These are phyloP conservation scores for Drosophila bocki DNA, from an alignment of 1,140 invertebrate genomes.

Conservation along the genomic window DNA sequence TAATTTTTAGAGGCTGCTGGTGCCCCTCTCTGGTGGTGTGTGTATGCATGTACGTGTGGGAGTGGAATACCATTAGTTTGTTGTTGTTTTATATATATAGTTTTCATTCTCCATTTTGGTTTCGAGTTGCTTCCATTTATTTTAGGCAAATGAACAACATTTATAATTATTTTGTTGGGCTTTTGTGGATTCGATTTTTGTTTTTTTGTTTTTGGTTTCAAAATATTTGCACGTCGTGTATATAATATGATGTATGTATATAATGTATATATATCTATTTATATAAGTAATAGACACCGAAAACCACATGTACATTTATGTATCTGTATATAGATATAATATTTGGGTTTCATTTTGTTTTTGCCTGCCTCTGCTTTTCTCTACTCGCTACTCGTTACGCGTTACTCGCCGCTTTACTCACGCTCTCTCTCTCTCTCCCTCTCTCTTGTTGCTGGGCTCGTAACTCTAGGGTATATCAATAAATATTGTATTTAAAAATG, in stretches of 20 bases:
- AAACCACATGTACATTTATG: constrained; percentile 79
- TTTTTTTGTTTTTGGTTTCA: constrained; percentile 52
- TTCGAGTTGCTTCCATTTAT: constrained; percentile 53
- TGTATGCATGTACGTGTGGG: constrained; percentile 16
- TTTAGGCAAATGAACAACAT: constrained; percentile 76
- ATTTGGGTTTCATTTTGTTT: constrained; percentile 40
- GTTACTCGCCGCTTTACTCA: not conserved
- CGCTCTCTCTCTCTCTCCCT: constrained; percentile 9
- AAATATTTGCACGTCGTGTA: constrained; percentile 65
- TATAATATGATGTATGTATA: constrained; percentile 63
- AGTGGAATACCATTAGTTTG: constrained; percentile 56
- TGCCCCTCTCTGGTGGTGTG: constrained; percentile 16
- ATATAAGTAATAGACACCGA: constrained; percentile 79
- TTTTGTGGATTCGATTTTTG: constrained; percentile 21
- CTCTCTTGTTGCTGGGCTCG: constrained; percentile 19
- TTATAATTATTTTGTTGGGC: constrained; percentile 58
- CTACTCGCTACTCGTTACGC: not conserved
- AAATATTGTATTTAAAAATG: constrained; percentile 83
- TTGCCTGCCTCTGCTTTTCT: not conserved
- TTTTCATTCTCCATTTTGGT: constrained; percentile 29
- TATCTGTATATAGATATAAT: constrained; percentile 72
- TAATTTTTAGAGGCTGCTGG: not conserved
- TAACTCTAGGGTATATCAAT: constrained; percentile 67
- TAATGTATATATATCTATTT: constrained; percentile 64
- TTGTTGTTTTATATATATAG: constrained; percentile 7